phyloP scores from a whole-genome alignment of 2,888 invertebrate genomes.

The Drosophila subsilvestris region DNA sequence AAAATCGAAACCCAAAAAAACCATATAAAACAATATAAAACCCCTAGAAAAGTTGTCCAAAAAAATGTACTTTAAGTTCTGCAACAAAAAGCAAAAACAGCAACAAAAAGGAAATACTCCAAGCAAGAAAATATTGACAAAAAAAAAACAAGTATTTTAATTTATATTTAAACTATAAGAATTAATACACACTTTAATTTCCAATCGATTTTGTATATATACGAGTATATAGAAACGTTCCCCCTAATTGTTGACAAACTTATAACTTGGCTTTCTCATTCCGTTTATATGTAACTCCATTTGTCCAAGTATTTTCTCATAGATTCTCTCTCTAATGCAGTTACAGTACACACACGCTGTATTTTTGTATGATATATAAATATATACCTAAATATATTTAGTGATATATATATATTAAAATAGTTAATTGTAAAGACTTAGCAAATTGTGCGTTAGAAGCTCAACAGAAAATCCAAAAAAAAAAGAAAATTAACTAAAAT shows the following conservation, averaged over 20 bases:
- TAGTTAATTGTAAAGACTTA: constrained; percentile 12
- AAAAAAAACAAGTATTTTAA: constrained; percentile 70
- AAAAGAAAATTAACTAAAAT: constrained; percentile 5
- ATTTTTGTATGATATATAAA: constrained; percentile 21
- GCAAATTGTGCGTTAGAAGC: constrained; percentile 32
- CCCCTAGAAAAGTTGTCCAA: constrained; percentile 26
- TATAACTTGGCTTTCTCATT: constrained; percentile 22
- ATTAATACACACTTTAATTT: constrained; percentile 27
- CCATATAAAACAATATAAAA: constrained; percentile 29
- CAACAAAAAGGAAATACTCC: constrained; percentile 58
- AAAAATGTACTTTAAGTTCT: constrained; percentile 43
- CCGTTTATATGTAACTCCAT: constrained; percentile 11
- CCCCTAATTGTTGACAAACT: background rate
- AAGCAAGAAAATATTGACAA: constrained; percentile 44
- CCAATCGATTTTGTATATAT: constrained; percentile 29
- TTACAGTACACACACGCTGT: constrained; percentile 11
- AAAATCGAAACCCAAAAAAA: constrained; percentile 29
- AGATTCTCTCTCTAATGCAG: constrained; percentile 15
- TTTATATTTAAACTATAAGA: constrained; percentile 37
- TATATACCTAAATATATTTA: background rate
- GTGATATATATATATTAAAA: constrained; percentile 6
- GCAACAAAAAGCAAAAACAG: constrained; percentile 22
- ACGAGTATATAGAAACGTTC: constrained; percentile 1
- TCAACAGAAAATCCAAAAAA: constrained; percentile 31
- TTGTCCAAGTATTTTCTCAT: constrained; percentile 5